Evolutionary conservation across 2,888 invertebrate genomes (phyloP).

Genomic region (Aelia acuminata): DNA sequence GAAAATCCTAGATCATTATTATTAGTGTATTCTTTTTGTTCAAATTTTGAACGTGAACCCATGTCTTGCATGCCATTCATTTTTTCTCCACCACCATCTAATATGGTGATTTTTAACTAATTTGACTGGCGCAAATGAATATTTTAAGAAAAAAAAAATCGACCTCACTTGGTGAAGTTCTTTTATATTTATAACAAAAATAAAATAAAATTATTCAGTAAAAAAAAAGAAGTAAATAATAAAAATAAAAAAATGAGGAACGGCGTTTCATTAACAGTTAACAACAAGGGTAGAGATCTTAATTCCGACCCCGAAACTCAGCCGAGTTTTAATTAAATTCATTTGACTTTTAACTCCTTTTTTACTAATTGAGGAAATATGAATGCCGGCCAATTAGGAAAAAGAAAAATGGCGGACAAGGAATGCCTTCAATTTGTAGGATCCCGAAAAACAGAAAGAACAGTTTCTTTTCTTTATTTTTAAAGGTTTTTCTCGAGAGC

Average conservation of each 20-base stretch:
- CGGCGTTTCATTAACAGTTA: constrained; percentile 27
- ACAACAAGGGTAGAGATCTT: constrained; percentile 34
- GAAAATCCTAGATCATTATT: background rate
- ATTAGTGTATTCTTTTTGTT: too few species aligned
- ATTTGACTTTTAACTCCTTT: constrained; percentile 49
- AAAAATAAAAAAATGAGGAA: background rate
- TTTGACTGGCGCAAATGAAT: too few species aligned
- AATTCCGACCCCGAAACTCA: constrained; percentile 30
- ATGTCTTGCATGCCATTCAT: too few species aligned
- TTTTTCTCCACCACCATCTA: too few species aligned
- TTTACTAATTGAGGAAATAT: constrained; percentile 45
- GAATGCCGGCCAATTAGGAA: constrained; percentile 49
- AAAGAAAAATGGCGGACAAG: constrained; percentile 1
- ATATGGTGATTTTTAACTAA: too few species aligned
- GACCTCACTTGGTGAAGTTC: background rate
- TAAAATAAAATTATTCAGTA: background rate
- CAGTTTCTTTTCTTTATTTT: background rate
- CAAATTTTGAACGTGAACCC: too few species aligned
- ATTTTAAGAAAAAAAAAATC: background rate
- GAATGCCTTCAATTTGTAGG: constrained; percentile 33
- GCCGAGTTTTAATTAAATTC: constrained; percentile 43
- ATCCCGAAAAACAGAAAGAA: background rate
- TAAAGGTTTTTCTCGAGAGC: background rate
- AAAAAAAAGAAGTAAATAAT: background rate
- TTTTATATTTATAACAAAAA: background rate